These are phyloP conservation scores for Hipposideros larvatus DNA, from an alignment of 2,797 vertebrate species.

Conservation along the genomic window DNA sequence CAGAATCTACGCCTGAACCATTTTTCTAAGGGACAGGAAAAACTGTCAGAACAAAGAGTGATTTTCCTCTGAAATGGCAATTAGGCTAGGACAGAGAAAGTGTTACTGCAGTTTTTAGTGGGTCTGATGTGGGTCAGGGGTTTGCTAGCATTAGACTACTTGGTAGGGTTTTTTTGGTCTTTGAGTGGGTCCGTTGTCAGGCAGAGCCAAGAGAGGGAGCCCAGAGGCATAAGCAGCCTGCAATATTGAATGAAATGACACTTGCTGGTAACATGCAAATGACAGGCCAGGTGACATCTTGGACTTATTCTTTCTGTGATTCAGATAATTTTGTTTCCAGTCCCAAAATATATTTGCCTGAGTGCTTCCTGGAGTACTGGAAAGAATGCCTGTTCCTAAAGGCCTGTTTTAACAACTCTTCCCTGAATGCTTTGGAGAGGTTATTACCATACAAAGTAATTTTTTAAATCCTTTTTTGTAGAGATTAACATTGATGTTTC, in stretches of 20 bases:
- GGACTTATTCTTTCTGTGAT: not conserved
- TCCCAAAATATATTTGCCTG: not conserved
- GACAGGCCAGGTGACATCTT: not conserved
- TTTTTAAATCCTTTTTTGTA: conserved; percentile 32
- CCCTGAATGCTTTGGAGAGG: not conserved
- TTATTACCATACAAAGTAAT: conserved; percentile 2
- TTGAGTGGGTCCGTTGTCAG: conserved; percentile 35
- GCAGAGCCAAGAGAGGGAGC: not conserved
- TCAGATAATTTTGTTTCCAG: not conserved
- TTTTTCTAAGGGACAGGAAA: conserved; percentile 38
- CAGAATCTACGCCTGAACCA: not conserved
- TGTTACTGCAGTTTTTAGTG: not conserved
- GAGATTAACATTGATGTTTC: not conserved
- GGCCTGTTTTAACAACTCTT: not conserved
- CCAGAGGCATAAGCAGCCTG: not conserved
- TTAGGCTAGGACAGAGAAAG: conserved; percentile 7
- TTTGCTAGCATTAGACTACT: not conserved
- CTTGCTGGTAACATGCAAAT: not conserved
- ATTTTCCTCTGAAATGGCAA: conserved; percentile 68
- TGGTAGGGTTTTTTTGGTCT: conserved; percentile 1
- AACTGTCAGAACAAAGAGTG: conserved; percentile 31
- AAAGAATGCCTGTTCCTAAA: not conserved
- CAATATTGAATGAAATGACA: not conserved
- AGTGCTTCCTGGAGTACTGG: not conserved
- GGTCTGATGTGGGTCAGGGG: not conserved